These are phyloP conservation scores for Neodon shergylaensis DNA, from an alignment of 2,113 vertebrate species.

Conservation along the genomic window DNA sequence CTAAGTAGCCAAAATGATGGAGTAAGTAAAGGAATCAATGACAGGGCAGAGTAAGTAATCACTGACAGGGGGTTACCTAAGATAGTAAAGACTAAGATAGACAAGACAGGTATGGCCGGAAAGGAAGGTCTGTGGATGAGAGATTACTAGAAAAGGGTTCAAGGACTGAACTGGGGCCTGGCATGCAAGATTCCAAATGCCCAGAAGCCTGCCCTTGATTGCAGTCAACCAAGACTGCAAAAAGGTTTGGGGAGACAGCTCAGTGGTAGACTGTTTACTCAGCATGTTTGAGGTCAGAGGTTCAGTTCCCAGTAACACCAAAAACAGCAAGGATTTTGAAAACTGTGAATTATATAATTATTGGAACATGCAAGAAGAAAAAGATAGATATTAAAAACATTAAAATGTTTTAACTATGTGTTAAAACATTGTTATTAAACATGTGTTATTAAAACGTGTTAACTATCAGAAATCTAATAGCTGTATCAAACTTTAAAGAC, in stretches of 20 bases:
- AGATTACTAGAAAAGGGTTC: neutral
- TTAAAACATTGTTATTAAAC: too few species aligned
- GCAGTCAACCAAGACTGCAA: neutral
- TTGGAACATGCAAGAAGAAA: neutral
- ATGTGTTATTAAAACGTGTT: neutral
- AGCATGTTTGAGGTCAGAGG: too few species aligned
- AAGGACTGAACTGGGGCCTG: neutral
- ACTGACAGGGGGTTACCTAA: neutral
- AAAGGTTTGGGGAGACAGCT: neutral
- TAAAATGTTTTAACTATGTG: neutral
- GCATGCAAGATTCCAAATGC: neutral
- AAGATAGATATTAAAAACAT: conserved; percentile 25
- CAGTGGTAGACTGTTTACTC: neutral
- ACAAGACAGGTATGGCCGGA: neutral
- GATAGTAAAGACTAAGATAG: neutral
- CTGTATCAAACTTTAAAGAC: neutral
- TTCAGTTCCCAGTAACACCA: neutral
- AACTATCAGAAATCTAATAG: neutral
- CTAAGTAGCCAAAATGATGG: neutral
- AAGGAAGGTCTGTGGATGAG: neutral
- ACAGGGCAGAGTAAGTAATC: neutral
- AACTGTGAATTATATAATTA: neutral
- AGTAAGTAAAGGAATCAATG: neutral
- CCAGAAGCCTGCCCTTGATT: conserved; percentile 27
- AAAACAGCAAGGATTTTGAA: neutral